phyloP scores from a whole-genome alignment of 2,888 invertebrate genomes.

The Heteromurus nitidus region DNA sequence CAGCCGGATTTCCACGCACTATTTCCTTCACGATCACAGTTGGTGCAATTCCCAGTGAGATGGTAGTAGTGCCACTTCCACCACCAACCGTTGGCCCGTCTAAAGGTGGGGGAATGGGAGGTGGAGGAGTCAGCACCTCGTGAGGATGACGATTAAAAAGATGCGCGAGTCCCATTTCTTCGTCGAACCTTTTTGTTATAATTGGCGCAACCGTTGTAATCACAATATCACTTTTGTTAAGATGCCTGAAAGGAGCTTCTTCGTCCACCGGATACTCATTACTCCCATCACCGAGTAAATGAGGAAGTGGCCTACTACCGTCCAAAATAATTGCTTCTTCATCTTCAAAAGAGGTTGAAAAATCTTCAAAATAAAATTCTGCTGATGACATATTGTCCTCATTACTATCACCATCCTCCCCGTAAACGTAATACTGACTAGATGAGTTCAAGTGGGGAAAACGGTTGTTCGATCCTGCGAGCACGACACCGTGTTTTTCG shows the following conservation, averaged over 20 bases:
- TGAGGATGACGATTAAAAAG: slow-evolving; percentile 6
- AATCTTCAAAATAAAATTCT: slow-evolving; percentile 36
- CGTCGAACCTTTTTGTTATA: slow-evolving; percentile 18
- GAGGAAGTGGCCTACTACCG: slow-evolving; percentile 36
- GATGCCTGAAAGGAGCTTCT: not conserved
- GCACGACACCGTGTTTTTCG: not conserved
- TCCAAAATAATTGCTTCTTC: not conserved
- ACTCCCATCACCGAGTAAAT: not conserved
- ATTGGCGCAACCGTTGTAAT: not conserved
- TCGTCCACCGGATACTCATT: slow-evolving; percentile 51
- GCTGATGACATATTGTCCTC: slow-evolving; percentile 1
- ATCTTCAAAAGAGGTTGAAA: slow-evolving; percentile 39
- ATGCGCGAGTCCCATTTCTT: not conserved
- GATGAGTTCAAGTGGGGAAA: not conserved
- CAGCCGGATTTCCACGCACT: slow-evolving; percentile 18
- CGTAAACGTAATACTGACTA: slow-evolving; percentile 41
- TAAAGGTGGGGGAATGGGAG: slow-evolving; percentile 7
- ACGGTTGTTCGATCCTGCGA: not conserved
- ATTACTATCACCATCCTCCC: slow-evolving; percentile 30
- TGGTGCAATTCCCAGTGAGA: slow-evolving; percentile 9
- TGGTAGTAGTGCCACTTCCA: not conserved
- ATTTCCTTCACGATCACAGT: slow-evolving; percentile 38
- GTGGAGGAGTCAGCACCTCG: slow-evolving; percentile 24
- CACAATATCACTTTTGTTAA: slow-evolving; percentile 50
- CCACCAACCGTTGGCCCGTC: not conserved